phyloP scores from a whole-genome alignment of 2,113 vertebrate species.

The Grammomys surdaster region DNA sequence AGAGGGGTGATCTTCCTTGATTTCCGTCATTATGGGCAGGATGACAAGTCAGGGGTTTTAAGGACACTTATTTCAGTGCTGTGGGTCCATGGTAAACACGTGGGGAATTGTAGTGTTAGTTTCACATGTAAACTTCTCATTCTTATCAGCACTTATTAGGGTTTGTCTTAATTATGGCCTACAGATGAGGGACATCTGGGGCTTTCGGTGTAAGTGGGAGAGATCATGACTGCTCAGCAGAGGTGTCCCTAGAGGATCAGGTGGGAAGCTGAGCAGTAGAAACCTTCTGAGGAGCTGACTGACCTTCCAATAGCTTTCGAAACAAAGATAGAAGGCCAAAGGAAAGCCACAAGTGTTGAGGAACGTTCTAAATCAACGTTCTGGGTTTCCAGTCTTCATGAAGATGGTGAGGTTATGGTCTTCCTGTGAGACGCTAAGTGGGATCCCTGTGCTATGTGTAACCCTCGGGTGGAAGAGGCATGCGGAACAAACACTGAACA shows the following conservation, averaged over 20 bases:
- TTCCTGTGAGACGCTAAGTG: too few species aligned
- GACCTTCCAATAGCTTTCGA: not conserved
- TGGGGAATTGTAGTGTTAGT: not conserved
- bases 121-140: not conserved
- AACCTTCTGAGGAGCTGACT: not conserved
- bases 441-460: not conserved
- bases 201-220: accelerated
- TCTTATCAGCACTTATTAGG: not conserved
- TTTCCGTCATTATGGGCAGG: not conserved
- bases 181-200: not conserved
- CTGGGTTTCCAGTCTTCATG: not conserved
- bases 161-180: not conserved
- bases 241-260: too few species aligned
- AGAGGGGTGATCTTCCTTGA: accelerated
- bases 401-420: not conserved
- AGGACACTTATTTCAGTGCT: not conserved
- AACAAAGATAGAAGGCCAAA: not conserved
- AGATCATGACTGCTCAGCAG: accelerated
- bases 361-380: not conserved
- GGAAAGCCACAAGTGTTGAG: not conserved
- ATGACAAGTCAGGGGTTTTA: not conserved
- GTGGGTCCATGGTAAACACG: too few species aligned
- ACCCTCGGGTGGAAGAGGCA: too few species aligned
- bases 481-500: not conserved
- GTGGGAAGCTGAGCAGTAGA: not conserved